Base-by-base conservation (phyloP, 1,140 invertebrate genomes). In the Papilio polytes region DNA sequence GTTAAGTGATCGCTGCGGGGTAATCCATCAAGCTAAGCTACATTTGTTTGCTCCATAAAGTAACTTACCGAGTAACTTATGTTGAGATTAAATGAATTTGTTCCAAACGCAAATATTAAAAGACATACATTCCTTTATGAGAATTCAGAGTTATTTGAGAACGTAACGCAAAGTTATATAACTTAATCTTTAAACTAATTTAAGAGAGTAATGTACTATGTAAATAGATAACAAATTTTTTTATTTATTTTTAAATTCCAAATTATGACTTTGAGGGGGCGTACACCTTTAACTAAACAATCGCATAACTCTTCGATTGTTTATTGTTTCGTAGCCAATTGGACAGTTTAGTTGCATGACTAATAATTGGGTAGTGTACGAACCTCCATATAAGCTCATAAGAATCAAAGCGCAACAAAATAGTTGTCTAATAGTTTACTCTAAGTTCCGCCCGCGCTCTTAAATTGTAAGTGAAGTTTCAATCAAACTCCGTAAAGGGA, bases 1-100 rank as follows among this genome's bases (percentile, higher is more conserved):
- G 63, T 26, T 70, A 70, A 70, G 63, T 70, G 63, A 70, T 70
- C 63, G 63, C 63, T 31, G 63, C 63, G 63, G 63, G 59, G 63
- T 31, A 70, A 70, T 70, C 63, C 63, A 70, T 70, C 63, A 70
- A 26, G 63, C 63, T 31, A 70, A 70, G 63, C 10, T 70, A 70
- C 26, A 70, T 70, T 70, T 36, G 13, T 70, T 70, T 70, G 63
- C 63, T 70, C 63, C 22, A 36, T 12, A 70, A 70, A 70, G 12
- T 70, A 31, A 66, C 63, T 66, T 70, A 70, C 63, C 26, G 63
- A 70, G 63, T 70, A 36, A 70, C 63, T 70, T 70, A 13, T 70
- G 63, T 36, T 22, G 12, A 13, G 12, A 56, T 56, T 56, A 56
- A 36, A 31, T 26, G 59, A 63, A 63, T 63, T 63, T 63, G 22